phyloP scores from a whole-genome alignment of 2,888 invertebrate species.

The Acanthosepion lycidas region DNA sequence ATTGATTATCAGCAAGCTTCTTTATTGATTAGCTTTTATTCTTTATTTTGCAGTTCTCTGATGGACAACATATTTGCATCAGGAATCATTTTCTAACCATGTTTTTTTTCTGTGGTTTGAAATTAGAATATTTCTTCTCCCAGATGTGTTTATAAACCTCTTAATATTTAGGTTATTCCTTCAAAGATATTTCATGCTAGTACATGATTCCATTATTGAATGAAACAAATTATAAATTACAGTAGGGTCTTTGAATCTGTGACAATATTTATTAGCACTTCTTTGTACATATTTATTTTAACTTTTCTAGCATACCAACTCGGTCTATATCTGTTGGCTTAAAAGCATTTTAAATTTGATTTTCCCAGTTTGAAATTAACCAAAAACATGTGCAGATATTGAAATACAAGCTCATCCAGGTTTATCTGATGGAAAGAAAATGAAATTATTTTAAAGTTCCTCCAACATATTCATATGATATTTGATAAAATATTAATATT shows the following conservation, averaged over 20 bases:
- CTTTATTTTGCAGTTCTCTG: no score
- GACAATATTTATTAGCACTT: neutral
- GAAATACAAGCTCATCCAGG: neutral
- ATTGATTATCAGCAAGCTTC: no score
- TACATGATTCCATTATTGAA: neutral
- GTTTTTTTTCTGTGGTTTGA: no score
- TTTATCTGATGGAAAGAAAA: conserved; percentile 6
- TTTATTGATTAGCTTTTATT: no score
- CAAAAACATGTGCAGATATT: neutral
- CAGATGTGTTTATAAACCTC: neutral
- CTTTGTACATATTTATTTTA: neutral
- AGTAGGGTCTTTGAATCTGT: neutral
- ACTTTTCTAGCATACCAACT: no score
- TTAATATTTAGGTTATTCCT: neutral
- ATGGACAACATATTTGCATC: no score
- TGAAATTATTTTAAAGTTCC: neutral
- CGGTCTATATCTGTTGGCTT: neutral
- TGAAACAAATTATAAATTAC: neutral
- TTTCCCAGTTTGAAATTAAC: conserved; percentile 33
- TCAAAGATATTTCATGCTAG: neutral
- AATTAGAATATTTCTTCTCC: no score
- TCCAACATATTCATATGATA: neutral
- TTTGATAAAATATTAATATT: neutral
- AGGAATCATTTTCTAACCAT: no score
- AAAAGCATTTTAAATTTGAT: conserved; percentile 33